Base-by-base conservation (phyloP, 2,113 vertebrate genomes). In the Clarias macrocephalus region DNA sequence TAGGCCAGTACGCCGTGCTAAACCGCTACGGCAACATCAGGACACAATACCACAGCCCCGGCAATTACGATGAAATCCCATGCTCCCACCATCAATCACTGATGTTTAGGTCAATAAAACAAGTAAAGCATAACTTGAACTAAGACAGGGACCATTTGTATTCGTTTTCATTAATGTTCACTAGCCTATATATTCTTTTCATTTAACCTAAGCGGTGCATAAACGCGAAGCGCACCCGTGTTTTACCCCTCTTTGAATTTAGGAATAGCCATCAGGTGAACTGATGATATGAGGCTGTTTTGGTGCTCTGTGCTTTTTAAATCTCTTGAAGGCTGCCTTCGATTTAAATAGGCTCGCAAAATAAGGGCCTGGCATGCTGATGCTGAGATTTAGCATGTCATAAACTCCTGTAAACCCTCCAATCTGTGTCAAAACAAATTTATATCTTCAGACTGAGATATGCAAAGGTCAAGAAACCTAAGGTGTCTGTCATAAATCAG, bases 371-470 rank as follows among this genome's bases (percentile, higher is more conserved):
- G 95, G 92, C 93, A 92, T 63, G 92, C 89, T 93, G 88, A 63
- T 89, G 81, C 89, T 56, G 92, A 94, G 94, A 95, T 94, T 95
- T 95, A 95, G 93, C 95, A 95, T 95, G 94, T 95, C 95, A 95
- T 95, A 96, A 96, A 95, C 91, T 91, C 91, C 93, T 93, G 94
- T 94, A 96, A 95, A 95, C 92, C 93, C 93, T 94, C 95, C 95
- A 95, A 96, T 95, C 94, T 95, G 94, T 95, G 95, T 96, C 95
- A 95, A 89, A 92, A 93, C 93, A 93, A 95, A 95, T 96, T 94
- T 95, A 95, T 95, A 94, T 93, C 94, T 94, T 94, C 93, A 94
- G 94, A 94, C 94, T 93, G 93, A 94, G 93, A 95, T 95, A 95
- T 95, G 94, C 95, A 95, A 95, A 96, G 94, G 95, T 95, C 94